phyloP scores from a whole-genome alignment of 2,113 vertebrate species.

The Anolis carolinensis region DNA sequence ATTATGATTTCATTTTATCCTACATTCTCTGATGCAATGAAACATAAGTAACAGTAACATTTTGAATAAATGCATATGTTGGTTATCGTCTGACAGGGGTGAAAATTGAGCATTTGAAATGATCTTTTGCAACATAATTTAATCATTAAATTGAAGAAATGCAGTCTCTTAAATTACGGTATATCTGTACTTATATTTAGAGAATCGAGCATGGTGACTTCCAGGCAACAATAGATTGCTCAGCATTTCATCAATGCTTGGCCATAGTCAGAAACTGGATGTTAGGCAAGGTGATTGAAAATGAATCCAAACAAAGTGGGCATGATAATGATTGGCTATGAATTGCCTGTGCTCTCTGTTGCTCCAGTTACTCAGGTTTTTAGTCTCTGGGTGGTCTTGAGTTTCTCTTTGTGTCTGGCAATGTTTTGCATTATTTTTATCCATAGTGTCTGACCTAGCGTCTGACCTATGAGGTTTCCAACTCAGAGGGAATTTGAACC shows the following conservation, averaged over 20 bases:
- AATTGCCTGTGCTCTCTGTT: background rate
- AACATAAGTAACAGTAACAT: no score
- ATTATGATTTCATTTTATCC: no score
- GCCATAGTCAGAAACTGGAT: background rate
- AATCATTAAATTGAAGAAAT: no score
- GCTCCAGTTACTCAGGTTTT: background rate
- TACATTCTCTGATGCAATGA: no score
- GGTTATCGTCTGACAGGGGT: no score
- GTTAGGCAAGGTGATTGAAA: background rate
- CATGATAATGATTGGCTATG: background rate
- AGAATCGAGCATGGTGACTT: background rate
- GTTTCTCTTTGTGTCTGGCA: background rate
- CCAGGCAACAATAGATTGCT: background rate
- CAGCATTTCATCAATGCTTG: no score
- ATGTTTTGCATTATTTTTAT: background rate
- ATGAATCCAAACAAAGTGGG: background rate
- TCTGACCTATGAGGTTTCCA: background rate
- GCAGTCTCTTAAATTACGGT: no score
- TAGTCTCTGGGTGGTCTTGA: background rate
- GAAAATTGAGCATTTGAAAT: no score
- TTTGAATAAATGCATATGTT: no score
- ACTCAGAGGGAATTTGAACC: background rate
- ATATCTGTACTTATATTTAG: background rate
- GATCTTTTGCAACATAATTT: no score
- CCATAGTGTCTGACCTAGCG: no score